Evolutionary conservation across 2,888 invertebrate species (phyloP).

Genomic region (Lamellibrachia columna): DNA sequence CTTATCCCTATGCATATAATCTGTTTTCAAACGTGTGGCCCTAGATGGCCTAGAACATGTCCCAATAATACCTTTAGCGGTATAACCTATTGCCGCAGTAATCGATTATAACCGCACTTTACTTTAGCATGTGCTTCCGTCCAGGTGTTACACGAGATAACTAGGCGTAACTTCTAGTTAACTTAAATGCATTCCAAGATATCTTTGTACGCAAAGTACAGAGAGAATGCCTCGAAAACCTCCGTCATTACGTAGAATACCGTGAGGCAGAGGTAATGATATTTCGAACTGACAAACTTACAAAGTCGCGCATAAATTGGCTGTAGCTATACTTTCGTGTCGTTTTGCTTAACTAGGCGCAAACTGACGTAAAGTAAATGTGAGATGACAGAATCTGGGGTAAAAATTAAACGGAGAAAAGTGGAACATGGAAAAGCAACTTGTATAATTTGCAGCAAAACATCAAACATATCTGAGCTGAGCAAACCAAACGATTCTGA

Average conservation of each 20-base stretch:
- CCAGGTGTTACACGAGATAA: not conserved
- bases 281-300: too few species aligned
- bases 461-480: not conserved
- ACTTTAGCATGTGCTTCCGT: not conserved
- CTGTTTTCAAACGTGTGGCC: too few species aligned
- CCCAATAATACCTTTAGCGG: too few species aligned
- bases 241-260: not conserved
- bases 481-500: not conserved
- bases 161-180: not conserved
- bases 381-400: too few species aligned
- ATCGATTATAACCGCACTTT: not conserved
- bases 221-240: not conserved
- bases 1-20: too few species aligned
- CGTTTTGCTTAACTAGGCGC: not conserved
- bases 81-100: not conserved
- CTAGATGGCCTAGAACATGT: too few species aligned
- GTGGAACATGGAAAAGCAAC: not conserved
- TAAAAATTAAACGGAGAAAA: not conserved
- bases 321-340: too few species aligned
- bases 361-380: not conserved
- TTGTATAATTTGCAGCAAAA: not conserved
- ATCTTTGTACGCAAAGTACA: not conserved
- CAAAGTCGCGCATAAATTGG: too few species aligned
- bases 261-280: too few species aligned
- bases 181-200: not conserved